Base-by-base conservation (phyloP, 2,113 vertebrate species). In the Sorex araneus region DNA sequence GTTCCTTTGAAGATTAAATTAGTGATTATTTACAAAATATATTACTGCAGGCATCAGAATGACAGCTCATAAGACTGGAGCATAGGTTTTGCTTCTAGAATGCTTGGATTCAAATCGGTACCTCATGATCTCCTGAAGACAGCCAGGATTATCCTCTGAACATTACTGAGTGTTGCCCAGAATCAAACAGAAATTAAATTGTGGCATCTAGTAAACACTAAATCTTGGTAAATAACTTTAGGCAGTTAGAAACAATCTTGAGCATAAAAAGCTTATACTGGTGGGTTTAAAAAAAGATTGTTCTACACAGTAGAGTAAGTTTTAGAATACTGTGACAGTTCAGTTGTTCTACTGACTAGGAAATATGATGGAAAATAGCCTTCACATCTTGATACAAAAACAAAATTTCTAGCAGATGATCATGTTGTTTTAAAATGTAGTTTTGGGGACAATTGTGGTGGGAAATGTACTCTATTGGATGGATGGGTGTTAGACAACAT, bases 1-100 rank as follows among this genome's bases (percentile, higher is more conserved):
- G 30, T 73, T 91, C 27, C 84, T 93, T 86, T 91, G 30, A 92
- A 86, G 21, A 54, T 84, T 76, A 89, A 91, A 57, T 70, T 36
- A 83, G 30, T 69, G 90, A 82, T 27, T 93, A 63, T 83, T 86
- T 90, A 76, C 73, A 77, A 80, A 84, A 34, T 85, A 1, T 74
- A 25, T 84, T 77, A 45, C 27, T 6, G 3, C 28, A 40, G 40
- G 40, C 40, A 40, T 40, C 40, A 40, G 40, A 40, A 40, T 40
- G 40, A 40, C 40, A 40, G 7, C 40, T 40, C 40, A 40, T 40
- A 40, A 7, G 40, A 40, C 40, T 40, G 40, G 40, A 40, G 40
- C 40, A 40, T 7, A 40, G 40, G 40, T 40, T 40, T 40, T 40
- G 40, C 40, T 40, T 40, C 40, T 40, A 40, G 40, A 40, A 40